Percentiles rank a stretch among this genome's conserved stretches.
Evolutionary conservation across 1,140 invertebrate genomes (phyloP).

Genomic region (Homalodisca vitripennis): DNA sequence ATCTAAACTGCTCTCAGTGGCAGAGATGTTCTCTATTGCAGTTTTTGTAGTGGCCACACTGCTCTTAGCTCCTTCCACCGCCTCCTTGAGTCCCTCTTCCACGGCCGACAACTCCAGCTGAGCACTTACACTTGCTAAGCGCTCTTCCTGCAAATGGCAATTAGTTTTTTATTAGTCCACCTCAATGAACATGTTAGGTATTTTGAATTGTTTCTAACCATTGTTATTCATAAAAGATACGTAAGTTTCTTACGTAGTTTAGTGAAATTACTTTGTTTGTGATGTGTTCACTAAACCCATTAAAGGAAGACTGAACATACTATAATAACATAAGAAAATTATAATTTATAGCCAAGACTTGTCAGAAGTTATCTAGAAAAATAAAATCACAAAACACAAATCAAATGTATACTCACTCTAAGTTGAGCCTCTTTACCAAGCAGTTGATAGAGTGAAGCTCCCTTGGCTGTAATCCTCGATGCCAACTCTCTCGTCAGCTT

Average conservation of each 20-base stretch:
- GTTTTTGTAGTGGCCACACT: slow-evolving; percentile 71
- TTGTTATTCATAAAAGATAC: too few species aligned
- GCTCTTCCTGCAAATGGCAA: slow-evolving; percentile 59
- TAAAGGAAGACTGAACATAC: too few species aligned
- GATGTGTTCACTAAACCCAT: too few species aligned
- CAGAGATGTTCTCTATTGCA: slow-evolving; percentile 80
- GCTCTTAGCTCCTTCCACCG: slow-evolving; percentile 63
- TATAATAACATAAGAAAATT: too few species aligned
- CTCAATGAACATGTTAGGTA: too few species aligned
- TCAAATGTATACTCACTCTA: slow-evolving; percentile 62
- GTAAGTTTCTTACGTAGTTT: too few species aligned
- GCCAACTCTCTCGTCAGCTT: slow-evolving; percentile 84
- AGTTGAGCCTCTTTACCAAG: slow-evolving; percentile 87
- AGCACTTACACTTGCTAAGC: slow-evolving; percentile 63
- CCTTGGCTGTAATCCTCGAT: slow-evolving; percentile 86
- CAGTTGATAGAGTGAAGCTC: slow-evolving; percentile 87
- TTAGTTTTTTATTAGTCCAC: too few species aligned
- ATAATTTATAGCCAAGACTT: too few species aligned
- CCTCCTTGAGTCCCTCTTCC: slow-evolving; percentile 69
- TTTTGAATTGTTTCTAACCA: too few species aligned
- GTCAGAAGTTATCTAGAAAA: too few species aligned
- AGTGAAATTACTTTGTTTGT: too few species aligned
- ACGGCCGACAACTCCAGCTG: slow-evolving; percentile 83
- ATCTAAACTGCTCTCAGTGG: slow-evolving; percentile 83
- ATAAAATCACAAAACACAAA: too few species aligned